Base-by-base conservation (phyloP, 2,888 invertebrate genomes). In the Leucania comma region DNA sequence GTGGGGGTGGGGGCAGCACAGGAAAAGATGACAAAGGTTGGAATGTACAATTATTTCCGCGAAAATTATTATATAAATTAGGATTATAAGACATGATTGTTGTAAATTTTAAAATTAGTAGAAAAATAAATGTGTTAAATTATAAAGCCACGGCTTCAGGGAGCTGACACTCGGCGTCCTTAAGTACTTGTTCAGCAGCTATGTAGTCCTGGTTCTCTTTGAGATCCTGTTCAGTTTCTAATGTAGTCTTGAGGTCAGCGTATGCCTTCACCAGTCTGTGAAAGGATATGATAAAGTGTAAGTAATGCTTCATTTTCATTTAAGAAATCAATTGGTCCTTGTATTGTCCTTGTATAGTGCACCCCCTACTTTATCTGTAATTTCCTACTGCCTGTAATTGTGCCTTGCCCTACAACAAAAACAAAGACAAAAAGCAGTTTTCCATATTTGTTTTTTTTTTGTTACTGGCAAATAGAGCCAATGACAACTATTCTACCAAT, bases 161-260 rank as follows among this genome's bases (percentile, higher is more conserved):
- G 61, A 97, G 91, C 85, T 97, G 96, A n/a, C 90, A 85, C 86
- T 97, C 97, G 1, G 97, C 97, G 72, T 97, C 98, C 83, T 97
- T 96, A 5, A 98, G 91, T 20, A 97, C 95, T 91, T 97, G 96
- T 74, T 96, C 88, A 0, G 99, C 99, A 12, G 97, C 94, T 38
- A 92, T 89, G 87, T 97, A 99, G 73, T 98, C 98, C 87, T 97
- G 97, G 24, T 96, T 92, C 78, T 97, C 97, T 88, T 97, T 97
- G n/a, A 98, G 96, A 88, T 98, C 98, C 89, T 96, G 95, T 90
- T 98, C 98, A 2, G 97, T 97, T 72, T 97, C 97, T 71, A 98
- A 89, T 65, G 97, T 97, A 60, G 96, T 96, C 89, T 97, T 97
- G 59, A 99, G 96, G 76, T 98, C 98, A 53, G 97, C 97, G 86